Evolutionary conservation across 2,888 invertebrate genomes (phyloP).

Genomic region (Heterodera filipjevi): DNA sequence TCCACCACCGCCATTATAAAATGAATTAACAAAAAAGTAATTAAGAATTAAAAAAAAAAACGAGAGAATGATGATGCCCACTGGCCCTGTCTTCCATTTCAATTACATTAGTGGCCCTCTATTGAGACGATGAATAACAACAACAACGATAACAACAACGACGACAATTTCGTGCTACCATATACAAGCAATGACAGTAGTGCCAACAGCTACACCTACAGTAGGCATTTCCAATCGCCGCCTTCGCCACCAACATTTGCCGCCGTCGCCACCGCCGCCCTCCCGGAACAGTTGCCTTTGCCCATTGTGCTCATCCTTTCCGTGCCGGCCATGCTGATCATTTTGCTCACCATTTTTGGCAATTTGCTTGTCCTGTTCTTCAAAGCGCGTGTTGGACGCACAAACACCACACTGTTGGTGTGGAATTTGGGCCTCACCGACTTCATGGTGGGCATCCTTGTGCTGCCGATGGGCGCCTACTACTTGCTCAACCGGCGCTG

Average conservation of each 20-base stretch:
- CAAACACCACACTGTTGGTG: slow-evolving; percentile 64
- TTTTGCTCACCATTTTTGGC: slow-evolving; percentile 63
- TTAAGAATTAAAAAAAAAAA: too few species aligned
- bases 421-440: slow-evolving; percentile 66
- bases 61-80: too few species aligned
- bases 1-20: too few species aligned
- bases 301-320: slow-evolving; percentile 44
- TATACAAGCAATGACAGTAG: background rate
- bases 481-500: slow-evolving; percentile 65
- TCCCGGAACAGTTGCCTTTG: slow-evolving; percentile 1
- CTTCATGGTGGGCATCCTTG: slow-evolving; percentile 64
- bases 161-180: background rate
- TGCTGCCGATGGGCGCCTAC: slow-evolving; percentile 63
- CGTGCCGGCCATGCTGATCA: slow-evolving; percentile 61
- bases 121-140: background rate
- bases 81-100: too few species aligned
- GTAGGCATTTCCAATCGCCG: background rate
- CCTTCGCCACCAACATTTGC: background rate
- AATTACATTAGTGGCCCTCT: too few species aligned
- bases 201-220: background rate
- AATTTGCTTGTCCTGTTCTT: slow-evolving; percentile 65
- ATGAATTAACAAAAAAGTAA: too few species aligned
- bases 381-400: slow-evolving; percentile 64
- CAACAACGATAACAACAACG: background rate
- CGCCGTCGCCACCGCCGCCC: background rate